A percentile compares a stretch with the other conserved stretches of the same genome.
These are phyloP conservation scores for Batillaria attramentaria DNA, from an alignment of 1,140 invertebrate species.

Conservation along the genomic window DNA sequence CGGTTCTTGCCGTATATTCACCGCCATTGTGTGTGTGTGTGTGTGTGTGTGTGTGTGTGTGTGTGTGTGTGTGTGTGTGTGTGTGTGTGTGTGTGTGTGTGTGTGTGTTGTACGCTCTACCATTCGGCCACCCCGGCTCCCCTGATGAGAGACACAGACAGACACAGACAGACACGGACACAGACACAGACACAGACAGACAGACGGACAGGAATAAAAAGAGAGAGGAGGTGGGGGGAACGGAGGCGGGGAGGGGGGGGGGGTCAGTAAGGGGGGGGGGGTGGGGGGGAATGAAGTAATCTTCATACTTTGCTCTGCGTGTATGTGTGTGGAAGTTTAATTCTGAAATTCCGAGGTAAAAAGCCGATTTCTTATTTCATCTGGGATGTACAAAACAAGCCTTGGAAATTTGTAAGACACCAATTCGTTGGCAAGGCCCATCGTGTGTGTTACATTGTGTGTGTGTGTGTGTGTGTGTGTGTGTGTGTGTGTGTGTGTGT, in stretches of 20 bases:
- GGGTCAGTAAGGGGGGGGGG: background rate
- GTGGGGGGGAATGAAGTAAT: background rate
- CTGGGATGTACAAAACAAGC: background rate
- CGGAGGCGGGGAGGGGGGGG: background rate
- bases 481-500: background rate
- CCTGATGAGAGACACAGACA: background rate
- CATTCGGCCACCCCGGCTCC: background rate
- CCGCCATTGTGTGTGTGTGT: background rate
- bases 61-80: conserved; percentile 7
- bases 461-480: background rate
- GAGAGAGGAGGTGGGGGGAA: background rate
- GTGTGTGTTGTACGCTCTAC: background rate
- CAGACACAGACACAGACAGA: background rate
- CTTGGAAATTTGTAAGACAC: background rate
- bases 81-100: background rate
- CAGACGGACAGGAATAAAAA: background rate
- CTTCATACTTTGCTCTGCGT: background rate
- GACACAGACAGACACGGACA: background rate
- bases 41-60: conserved; percentile 13
- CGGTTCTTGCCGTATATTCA: too few species aligned
- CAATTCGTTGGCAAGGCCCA: background rate
- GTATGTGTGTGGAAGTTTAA: background rate
- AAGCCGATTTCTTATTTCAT: background rate
- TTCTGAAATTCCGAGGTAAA: background rate
- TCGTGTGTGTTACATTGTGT: background rate